Percentiles rank a stretch among this genome's conserved stretches.
Conservation (phyloP, 1,140 invertebrate species). For the Sogatella furcifera region DNA sequence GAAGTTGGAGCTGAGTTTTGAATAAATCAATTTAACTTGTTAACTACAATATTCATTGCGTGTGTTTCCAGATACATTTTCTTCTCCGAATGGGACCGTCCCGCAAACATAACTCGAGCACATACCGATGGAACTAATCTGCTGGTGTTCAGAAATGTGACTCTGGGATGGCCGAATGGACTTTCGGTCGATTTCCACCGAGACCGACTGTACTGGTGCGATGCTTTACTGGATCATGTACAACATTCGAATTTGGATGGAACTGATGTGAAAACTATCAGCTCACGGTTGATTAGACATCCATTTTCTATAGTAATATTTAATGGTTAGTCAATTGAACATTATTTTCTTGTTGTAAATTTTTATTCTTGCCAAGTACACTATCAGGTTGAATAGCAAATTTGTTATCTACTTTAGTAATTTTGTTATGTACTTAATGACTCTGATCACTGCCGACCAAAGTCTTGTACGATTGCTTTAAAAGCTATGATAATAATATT, state of each 20-base stretch:
- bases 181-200: constrained; percentile 81
- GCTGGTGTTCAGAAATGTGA: constrained; percentile 81
- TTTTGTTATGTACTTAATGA: too few species aligned
- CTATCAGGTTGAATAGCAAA: too few species aligned
- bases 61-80: constrained; percentile 54
- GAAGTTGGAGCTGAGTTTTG: too few species aligned
- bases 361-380: too few species aligned
- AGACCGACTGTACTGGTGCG: constrained; percentile 89
- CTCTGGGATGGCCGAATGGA: constrained; percentile 93
- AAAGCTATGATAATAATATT: too few species aligned
- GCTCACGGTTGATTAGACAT: constrained; percentile 78
- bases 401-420: too few species aligned
- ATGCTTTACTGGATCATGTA: constrained; percentile 88
- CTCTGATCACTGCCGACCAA: too few species aligned
- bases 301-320: constrained; percentile 95
- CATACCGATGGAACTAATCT: constrained; percentile 79
- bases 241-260: constrained; percentile 93
- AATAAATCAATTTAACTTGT: too few species aligned
- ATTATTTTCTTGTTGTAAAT: too few species aligned
- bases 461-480: too few species aligned
- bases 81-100: constrained; percentile 93
- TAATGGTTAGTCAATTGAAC: constrained; percentile 36
- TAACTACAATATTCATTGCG: neutral
- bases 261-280: constrained; percentile 82
- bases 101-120: constrained; percentile 87